A percentile compares a stretch with the other conserved stretches of the same genome.
phyloP scores from a whole-genome alignment of 2,888 invertebrate genomes.

The Chrysotoxum bicinctum region DNA sequence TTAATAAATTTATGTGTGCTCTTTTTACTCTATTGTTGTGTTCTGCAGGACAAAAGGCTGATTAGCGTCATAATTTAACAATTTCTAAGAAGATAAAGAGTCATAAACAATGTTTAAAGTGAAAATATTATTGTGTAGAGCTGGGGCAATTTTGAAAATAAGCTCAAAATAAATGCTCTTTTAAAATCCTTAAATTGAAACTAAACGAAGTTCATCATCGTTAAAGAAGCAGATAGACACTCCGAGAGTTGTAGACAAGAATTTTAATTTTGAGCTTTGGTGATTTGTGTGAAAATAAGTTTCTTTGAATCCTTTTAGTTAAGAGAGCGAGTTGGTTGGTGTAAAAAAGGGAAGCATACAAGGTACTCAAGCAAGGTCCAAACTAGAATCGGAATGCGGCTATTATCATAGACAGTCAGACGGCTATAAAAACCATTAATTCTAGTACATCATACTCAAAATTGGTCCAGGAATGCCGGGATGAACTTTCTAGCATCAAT shows the following conservation, averaged over 20 bases:
- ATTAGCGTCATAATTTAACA: neutral
- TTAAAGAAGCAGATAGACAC: neutral
- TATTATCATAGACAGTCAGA: no score
- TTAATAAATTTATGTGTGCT: conserved; percentile 51
- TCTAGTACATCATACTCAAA: no score
- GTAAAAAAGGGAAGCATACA: no score
- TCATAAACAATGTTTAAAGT: conserved; percentile 54
- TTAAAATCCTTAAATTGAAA: conserved; percentile 20
- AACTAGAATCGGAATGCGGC: no score
- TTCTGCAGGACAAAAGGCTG: conserved; percentile 10
- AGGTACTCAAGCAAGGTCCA: no score
- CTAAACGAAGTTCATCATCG: neutral
- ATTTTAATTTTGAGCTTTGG: no score
- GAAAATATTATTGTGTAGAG: conserved; percentile 28
- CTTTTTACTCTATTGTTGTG: neutral
- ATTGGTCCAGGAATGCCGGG: no score
- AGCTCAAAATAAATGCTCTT: neutral
- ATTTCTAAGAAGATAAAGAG: neutral
- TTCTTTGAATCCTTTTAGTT: no score
- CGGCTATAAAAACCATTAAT: no score
- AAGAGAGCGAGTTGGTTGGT: no score
- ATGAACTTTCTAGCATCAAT: no score
- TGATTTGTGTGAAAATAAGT: no score
- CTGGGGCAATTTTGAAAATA: conserved; percentile 25
- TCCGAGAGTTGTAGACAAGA: neutral